Evolutionary conservation across 2,113 vertebrate genomes (phyloP), one percentile per base, ranked within the genome.

Genomic region (Seriola dumerili): DNA sequence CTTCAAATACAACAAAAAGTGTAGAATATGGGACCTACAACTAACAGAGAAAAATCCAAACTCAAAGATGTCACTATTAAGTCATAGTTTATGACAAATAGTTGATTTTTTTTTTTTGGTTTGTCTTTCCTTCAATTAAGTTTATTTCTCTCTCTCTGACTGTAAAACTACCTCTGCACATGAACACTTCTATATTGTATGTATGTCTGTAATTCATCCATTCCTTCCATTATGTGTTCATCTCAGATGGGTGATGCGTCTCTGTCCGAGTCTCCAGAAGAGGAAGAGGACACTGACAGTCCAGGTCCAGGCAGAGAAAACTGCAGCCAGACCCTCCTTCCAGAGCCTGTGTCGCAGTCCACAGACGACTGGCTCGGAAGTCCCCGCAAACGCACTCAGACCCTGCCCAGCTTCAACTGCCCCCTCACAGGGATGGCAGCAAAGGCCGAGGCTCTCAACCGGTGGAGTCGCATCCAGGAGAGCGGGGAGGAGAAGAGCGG

Each of bases 341-440:
- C 63, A 63, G 83, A 90, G 46, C 8, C 54, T 23, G 1, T 0
- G 16, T 78, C 50, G 5, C 90, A 90, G 0, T 44, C 92, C 1
- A 0, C 3, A 40, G 96, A 95, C 6, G 77, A 46, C 3, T 96
- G 94, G 95, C 78, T 85, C 0, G 50, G 7, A 0, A 94, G 96
- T 17, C 88, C 96, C 8, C 96, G 97, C 71, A 99, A 99, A 85
- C 96, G 98, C 85, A 99, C 98, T 3, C 98, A 99, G 88, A 99
- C 98, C 0, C 90, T 99, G 4, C 97, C 98, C 0, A 94, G 93
- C 73, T 93, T 96, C 75, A 96, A 93, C 77, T 94, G 94, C 52
- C 91, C 93, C 0, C 81, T 90, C 8, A 88, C 54, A 0, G 94
- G 23, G 8, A 36, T 0, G 90, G 75, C 80, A 34, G 91, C 87